Percentiles rank a stretch among this genome's conserved stretches.
These are phyloP conservation scores for Catalaphyllia jardinei DNA, from an alignment of 64 coral and sea anemone species.

Conservation along the genomic window DNA sequence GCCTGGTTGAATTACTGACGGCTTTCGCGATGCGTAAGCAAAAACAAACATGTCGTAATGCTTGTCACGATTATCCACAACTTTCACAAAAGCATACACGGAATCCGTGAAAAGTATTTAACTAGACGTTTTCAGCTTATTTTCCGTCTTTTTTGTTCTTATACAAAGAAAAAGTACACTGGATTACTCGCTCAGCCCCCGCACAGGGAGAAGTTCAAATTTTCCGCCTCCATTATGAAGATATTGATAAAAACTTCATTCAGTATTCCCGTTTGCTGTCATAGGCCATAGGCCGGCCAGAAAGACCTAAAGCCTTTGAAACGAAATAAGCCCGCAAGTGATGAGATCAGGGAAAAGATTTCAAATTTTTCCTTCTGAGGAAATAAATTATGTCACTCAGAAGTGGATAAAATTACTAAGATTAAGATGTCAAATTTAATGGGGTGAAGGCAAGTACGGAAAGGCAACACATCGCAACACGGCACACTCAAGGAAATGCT, in stretches of 20 bases:
- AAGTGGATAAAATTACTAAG: too few species aligned
- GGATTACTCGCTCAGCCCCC: background rate
- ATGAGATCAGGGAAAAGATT: background rate
- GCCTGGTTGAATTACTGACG: too few species aligned
- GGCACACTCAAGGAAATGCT: too few species aligned
- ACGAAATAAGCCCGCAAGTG: background rate
- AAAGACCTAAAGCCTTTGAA: background rate
- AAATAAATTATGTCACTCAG: too few species aligned
- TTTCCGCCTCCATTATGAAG: background rate
- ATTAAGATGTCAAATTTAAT: too few species aligned
- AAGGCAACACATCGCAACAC: too few species aligned
- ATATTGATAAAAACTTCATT: background rate
- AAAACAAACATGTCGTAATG: too few species aligned
- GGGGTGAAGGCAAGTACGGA: too few species aligned
- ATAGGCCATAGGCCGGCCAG: background rate
- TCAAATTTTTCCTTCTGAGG: too few species aligned
- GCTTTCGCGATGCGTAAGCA: too few species aligned
- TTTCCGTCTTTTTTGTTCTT: background rate
- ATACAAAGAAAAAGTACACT: background rate
- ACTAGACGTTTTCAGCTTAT: background rate
- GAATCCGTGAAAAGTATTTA: background rate
- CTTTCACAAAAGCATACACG: too few species aligned
- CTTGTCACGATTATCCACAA: too few species aligned
- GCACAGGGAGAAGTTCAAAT: background rate
- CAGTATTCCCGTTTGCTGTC: slow-evolving; percentile 23